phyloP scores from a whole-genome alignment of 2,113 vertebrate species.

The Pterophyllum scalare region DNA sequence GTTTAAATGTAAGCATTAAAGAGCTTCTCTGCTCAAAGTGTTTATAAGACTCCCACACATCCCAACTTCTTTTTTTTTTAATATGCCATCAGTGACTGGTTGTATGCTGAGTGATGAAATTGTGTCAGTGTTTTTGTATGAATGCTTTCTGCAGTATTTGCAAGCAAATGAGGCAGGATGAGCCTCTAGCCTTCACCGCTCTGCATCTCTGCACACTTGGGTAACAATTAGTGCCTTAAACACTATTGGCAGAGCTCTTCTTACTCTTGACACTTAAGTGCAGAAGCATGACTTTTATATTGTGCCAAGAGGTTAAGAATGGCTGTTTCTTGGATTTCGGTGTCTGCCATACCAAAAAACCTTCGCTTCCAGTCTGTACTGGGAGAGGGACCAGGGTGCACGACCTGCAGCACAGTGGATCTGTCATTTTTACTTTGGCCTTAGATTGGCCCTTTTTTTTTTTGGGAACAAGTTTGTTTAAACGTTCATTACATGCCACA shows the following conservation, averaged over 20 bases:
- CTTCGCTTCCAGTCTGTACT: slow-evolving; percentile 58
- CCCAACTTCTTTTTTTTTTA: neutral
- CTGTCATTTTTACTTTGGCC: slow-evolving; percentile 40
- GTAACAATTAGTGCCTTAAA: slow-evolving; percentile 66
- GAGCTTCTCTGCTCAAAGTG: slow-evolving; percentile 17
- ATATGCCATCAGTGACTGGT: slow-evolving; percentile 10
- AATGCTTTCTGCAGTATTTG: slow-evolving; percentile 65
- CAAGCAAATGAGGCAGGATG: slow-evolving; percentile 33
- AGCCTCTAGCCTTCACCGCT: slow-evolving; percentile 8
- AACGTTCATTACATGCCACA: slow-evolving; percentile 47
- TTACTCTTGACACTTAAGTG: slow-evolving; percentile 24
- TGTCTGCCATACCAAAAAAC: slow-evolving; percentile 66
- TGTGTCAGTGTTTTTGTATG: slow-evolving; percentile 51
- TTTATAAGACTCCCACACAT: slow-evolving; percentile 1
- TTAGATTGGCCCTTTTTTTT: slow-evolving; percentile 43
- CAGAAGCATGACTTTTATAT: slow-evolving; percentile 21
- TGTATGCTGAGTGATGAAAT: slow-evolving; percentile 44
- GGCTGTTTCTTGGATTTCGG: slow-evolving; percentile 32
- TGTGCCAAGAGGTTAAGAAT: slow-evolving; percentile 15
- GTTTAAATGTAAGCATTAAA: slow-evolving; percentile 11
- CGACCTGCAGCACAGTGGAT: slow-evolving; percentile 45
- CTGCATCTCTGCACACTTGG: slow-evolving; percentile 40
- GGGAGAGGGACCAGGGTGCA: slow-evolving; percentile 69
- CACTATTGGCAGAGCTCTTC: slow-evolving; percentile 30
- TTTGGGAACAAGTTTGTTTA: slow-evolving; percentile 25